phyloP scores from a whole-genome alignment of 2,797 vertebrate genomes.

The Poeciliopsis paucimaculata region DNA sequence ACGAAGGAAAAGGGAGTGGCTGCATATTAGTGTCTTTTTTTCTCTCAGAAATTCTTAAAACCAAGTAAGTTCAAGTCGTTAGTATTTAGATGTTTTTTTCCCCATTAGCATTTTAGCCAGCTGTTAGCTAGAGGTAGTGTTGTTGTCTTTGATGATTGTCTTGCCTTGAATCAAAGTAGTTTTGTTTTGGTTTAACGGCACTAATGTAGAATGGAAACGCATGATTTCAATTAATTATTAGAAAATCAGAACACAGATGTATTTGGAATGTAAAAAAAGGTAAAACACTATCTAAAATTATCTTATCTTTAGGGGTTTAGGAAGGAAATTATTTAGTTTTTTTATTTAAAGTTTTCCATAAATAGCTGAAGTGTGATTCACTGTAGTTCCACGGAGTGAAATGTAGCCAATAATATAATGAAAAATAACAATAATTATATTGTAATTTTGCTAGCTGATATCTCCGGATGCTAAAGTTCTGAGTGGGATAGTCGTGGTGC shows the following conservation, averaged over 20 bases:
- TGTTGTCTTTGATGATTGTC: background rate
- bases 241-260: background rate
- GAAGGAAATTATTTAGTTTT: background rate
- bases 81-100: conserved; percentile 1
- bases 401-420: background rate
- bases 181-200: background rate
- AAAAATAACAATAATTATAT: background rate
- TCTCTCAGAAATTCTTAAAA: conserved; percentile 22
- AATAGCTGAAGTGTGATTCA: background rate
- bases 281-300: background rate
- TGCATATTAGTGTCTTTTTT: conserved; percentile 15
- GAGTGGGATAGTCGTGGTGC: background rate
- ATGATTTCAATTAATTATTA: background rate
- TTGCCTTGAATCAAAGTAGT: background rate
- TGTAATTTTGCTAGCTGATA: background rate
- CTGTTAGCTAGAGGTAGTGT: background rate
- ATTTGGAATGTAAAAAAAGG: background rate
- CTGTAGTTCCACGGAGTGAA: background rate
- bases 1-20: conserved; percentile 11
- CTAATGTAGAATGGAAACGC: background rate
- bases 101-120: background rate
- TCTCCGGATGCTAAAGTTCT: background rate
- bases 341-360: background rate
- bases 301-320: background rate
- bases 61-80: conserved; percentile 23